Evolutionary conservation across 2,113 vertebrate species (phyloP).

Genomic region (Brienomyrus brachyistius): DNA sequence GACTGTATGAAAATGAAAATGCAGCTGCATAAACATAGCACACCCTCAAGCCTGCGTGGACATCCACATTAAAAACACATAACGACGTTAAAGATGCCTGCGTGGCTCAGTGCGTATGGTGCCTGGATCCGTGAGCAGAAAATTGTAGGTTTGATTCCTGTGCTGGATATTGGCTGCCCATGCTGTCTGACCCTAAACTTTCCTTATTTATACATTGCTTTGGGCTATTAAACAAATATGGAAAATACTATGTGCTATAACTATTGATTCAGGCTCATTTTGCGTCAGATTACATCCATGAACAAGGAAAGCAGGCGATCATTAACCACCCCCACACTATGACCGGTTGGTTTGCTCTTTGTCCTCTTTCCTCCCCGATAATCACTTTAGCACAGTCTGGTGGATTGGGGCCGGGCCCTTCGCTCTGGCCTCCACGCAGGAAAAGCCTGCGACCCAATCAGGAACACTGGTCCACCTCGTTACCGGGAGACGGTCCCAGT

Average conservation of each 20-base stretch:
- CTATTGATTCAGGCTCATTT: background rate
- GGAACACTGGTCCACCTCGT: background rate
- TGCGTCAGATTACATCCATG: background rate
- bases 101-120: background rate
- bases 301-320: background rate
- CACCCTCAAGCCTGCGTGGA: background rate
- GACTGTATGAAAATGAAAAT: background rate
- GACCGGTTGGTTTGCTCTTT: background rate
- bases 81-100: background rate
- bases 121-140: background rate
- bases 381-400: background rate
- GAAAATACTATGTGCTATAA: background rate
- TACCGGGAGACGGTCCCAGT: background rate
- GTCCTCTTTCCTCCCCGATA: background rate
- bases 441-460: background rate
- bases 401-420: background rate
- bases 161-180: background rate
- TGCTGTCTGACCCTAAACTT: background rate
- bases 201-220: background rate
- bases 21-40: background rate
- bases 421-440: background rate
- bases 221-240: background rate
- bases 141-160: background rate
- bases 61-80: background rate
- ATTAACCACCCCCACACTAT: background rate